Conservation (phyloP, 2,888 invertebrate genomes). For the Pristionchus mayeri region DNA sequence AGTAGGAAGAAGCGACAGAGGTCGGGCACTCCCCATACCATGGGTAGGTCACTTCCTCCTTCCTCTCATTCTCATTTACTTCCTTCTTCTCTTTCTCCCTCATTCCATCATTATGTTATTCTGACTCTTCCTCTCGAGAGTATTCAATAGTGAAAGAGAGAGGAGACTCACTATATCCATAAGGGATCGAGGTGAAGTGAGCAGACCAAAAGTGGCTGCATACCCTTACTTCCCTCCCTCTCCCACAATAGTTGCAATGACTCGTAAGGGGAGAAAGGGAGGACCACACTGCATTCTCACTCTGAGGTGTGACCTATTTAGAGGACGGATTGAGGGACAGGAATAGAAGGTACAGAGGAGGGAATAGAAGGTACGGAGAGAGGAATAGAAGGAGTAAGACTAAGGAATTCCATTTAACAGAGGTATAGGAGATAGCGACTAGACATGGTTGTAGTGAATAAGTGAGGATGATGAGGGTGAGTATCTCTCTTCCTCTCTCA, state of each 20-base stretch:
- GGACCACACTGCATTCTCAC: background rate
- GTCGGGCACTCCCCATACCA: constrained; percentile 47
- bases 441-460: background rate
- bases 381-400: background rate
- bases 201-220: constrained; percentile 20
- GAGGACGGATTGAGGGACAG: background rate
- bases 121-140: constrained; percentile 8
- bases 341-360: background rate
- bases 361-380: background rate
- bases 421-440: background rate
- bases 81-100: background rate
- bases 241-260: background rate
- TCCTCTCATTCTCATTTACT: background rate
- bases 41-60: constrained; percentile 31
- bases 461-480: background rate
- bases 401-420: background rate
- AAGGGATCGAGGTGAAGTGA: background rate
- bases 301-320: constrained; percentile 46
- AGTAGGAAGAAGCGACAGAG: constrained; percentile 6
- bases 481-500: background rate
- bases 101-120: constrained; percentile 22
- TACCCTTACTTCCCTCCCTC: background rate
- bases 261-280: background rate
- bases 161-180: background rate
- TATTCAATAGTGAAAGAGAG: background rate